Percentiles rank a stretch among this genome's conserved stretches.
Conservation (phyloP, 2,113 vertebrate species). For the Tiliqua scincoides region DNA sequence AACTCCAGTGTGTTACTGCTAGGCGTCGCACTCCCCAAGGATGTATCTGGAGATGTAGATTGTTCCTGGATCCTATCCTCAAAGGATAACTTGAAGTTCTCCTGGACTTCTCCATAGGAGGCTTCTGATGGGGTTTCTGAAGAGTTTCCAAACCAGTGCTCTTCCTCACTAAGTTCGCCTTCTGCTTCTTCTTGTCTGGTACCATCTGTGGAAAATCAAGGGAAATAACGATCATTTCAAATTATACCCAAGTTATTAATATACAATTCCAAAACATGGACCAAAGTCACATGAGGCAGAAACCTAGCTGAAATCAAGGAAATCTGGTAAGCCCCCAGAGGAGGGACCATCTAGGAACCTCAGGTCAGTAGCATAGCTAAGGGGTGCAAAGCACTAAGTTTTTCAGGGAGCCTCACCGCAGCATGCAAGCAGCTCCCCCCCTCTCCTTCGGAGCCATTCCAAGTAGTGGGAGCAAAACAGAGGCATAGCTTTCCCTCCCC, state of each 20-base stretch:
- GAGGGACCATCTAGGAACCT: not conserved
- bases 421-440: too few species aligned
- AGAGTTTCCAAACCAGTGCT: slow-evolving; percentile 94
- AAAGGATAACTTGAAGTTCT: slow-evolving; percentile 89
- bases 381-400: too few species aligned
- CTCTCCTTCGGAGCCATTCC: too few species aligned
- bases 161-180: slow-evolving; percentile 89
- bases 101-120: slow-evolving; percentile 94
- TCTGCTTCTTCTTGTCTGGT: slow-evolving; percentile 90
- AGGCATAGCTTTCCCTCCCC: not conserved
- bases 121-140: slow-evolving; percentile 96
- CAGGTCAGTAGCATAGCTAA: too few species aligned
- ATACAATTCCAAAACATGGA: too few species aligned
- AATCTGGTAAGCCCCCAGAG: too few species aligned
- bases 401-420: too few species aligned
- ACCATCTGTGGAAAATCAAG: slow-evolving; percentile 84
- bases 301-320: too few species aligned
- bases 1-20: slow-evolving; percentile 88
- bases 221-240: slow-evolving; percentile 67
- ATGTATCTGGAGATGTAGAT: slow-evolving; percentile 89
- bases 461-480: too few species aligned
- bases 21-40: slow-evolving; percentile 93
- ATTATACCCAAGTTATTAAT: not conserved
- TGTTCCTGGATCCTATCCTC: slow-evolving; percentile 83
- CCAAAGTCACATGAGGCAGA: too few species aligned